Evolutionary conservation across 2,113 vertebrate species (phyloP).

Genomic region (Cisticola juncidis): DNA sequence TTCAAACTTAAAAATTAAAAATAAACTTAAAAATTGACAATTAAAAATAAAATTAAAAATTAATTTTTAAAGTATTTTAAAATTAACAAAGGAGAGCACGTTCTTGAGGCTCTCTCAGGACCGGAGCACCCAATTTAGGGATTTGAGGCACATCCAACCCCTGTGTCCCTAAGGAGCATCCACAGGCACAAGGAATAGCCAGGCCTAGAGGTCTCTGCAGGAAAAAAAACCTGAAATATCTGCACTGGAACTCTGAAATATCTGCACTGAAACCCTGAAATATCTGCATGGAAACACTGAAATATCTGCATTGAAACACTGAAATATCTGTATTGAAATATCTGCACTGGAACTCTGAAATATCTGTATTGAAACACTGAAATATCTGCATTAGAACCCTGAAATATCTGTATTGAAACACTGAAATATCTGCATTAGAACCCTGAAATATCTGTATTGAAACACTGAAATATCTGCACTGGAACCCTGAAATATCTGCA

Average conservation of each 20-base stretch:
- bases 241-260: not conserved
- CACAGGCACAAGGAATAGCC: not conserved
- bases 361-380: accelerated
- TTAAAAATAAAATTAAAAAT: not conserved
- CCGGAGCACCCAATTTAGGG: not conserved
- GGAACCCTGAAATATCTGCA: not conserved
- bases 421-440: not conserved
- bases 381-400: accelerated
- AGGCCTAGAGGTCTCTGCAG: not conserved
- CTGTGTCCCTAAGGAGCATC: not conserved
- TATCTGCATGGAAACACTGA: accelerated
- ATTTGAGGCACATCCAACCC: not conserved
- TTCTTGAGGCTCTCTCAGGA: not conserved
- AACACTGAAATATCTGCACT: not conserved
- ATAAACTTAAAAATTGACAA: too few species aligned
- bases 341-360: not conserved
- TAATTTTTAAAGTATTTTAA: too few species aligned
- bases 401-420: accelerated
- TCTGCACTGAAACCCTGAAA: accelerated
- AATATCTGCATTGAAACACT: accelerated
- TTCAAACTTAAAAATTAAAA: not conserved
- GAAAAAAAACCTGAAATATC: not conserved
- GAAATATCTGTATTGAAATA: not conserved
- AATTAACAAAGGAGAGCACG: not conserved
- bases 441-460: not conserved